Conservation (phyloP, 2,113 vertebrate species). For the Carassius carassius region DNA sequence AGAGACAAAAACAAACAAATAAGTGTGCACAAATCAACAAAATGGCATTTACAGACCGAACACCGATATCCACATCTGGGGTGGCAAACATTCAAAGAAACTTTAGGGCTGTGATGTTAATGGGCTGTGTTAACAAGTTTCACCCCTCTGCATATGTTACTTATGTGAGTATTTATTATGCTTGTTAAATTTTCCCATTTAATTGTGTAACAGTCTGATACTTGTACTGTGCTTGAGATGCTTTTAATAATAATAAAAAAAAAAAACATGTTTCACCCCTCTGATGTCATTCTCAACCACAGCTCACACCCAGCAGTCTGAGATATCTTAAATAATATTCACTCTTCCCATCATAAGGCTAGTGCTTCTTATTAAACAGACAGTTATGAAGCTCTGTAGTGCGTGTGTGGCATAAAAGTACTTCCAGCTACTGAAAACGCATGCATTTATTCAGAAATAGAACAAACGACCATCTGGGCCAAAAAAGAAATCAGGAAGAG, state of each 20-base stretch:
- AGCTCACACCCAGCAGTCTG: neutral
- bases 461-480: constrained; percentile 8
- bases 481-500: constrained; percentile 29
- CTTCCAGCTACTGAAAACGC: constrained; percentile 68
- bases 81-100: neutral
- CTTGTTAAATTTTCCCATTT: too few relatives aligned
- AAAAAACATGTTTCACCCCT: neutral
- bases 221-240: too few relatives aligned
- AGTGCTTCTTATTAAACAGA: constrained; percentile 57
- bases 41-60: neutral
- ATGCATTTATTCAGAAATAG: constrained; percentile 61
- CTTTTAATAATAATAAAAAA: too few relatives aligned
- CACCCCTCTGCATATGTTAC: too few relatives aligned
- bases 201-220: too few relatives aligned
- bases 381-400: constrained; percentile 45
- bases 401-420: constrained; percentile 54
- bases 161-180: too few relatives aligned
- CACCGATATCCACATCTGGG: neutral
- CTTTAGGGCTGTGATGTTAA: neutral
- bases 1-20: neutral
- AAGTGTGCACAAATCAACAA: neutral
- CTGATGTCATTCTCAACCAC: neutral
- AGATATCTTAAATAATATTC: constrained; percentile 26
- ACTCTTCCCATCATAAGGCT: constrained; percentile 45
- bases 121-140: neutral